Base-by-base conservation (phyloP, 1,140 invertebrate genomes). In the Radopholus similis region DNA sequence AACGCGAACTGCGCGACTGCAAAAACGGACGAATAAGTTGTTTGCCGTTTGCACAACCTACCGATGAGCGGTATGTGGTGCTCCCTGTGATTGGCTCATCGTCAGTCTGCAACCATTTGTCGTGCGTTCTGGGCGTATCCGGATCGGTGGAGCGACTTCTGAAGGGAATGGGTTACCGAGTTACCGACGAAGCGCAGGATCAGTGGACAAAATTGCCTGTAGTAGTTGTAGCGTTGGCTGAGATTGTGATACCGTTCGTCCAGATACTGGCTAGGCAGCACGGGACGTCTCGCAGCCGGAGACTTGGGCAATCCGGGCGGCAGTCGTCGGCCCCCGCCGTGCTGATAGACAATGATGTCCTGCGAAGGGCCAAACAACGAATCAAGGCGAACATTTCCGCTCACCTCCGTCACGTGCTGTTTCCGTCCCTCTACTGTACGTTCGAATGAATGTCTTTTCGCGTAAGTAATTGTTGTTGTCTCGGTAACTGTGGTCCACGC, bases 401-500 rank as follows among this genome's bases (percentile, higher is more conserved):
- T 0, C 18, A 60, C 58, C 58, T 68, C 66, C 49, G 44, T 32
- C 1, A 68, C 57, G 44, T 66, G 64, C 53, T 69, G 66, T 9
- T 35, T 34, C n/a, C 40, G 37, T 4, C 66, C 66, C 9, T 59
- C 57, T 26, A 40, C 37, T 21, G 18, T 68, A 9, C 63, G 44
- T 23, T 74, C 53, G 34, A 56, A 66, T 9, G 71, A 44, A 38
- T 32, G 34, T 18, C 57, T n/a, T 51, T 70, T 65, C 18, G 69
- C 55, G 66, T 72, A 72, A 30, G 64, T 74, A 49, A 72, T 59
- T 21, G 49, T 62, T n/a, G 71, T 72, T 5, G 51, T 76, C 32
- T 72, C 71, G 13, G 71, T 72, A 21, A 72, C 63, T n/a, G 44
- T 75, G 30, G 71, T 72, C 71, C 71, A 72, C 3, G 15, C 38